Conservation (phyloP, 2,888 invertebrate species). For the Pogonocherus hispidulus region DNA sequence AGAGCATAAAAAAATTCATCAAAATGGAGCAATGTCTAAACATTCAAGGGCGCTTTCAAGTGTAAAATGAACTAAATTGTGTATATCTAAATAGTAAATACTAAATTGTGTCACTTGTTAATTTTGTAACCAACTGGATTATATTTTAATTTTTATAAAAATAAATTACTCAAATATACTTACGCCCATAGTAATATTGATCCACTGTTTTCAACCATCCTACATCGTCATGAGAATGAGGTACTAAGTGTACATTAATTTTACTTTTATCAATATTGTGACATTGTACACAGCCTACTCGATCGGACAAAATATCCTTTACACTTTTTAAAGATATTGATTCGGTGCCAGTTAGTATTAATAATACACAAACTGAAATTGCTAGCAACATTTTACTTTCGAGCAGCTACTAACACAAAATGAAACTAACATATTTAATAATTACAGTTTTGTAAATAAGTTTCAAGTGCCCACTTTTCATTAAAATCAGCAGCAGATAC, state of each 20-base stretch:
- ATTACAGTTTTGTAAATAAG: not conserved
- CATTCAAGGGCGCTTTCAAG: no score
- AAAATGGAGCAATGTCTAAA: no score
- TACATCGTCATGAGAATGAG: constrained; percentile 88
- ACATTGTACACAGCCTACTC: constrained; percentile 21
- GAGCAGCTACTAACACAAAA: not conserved
- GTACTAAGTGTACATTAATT: constrained; percentile 84
- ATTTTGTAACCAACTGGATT: no score
- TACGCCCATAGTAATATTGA: constrained; percentile 82
- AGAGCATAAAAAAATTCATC: no score
- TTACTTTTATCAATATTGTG: constrained; percentile 16
- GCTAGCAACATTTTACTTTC: constrained; percentile 2
- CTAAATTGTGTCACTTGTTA: no score
- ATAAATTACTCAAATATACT: no score
- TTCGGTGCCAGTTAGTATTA: not conserved
- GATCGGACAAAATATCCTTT: not conserved
- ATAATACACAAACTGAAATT: not conserved
- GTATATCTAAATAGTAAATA: no score
- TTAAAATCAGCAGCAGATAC: not conserved
- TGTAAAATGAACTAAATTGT: no score
- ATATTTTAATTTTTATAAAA: no score
- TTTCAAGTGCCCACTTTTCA: not conserved
- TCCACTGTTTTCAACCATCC: constrained; percentile 90
- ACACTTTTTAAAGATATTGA: not conserved
- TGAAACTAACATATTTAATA: not conserved